Evolutionary conservation across 2,113 vertebrate species (phyloP), one percentile per base, ranked within the genome.

Genomic region (Corythaixoides concolor): DNA sequence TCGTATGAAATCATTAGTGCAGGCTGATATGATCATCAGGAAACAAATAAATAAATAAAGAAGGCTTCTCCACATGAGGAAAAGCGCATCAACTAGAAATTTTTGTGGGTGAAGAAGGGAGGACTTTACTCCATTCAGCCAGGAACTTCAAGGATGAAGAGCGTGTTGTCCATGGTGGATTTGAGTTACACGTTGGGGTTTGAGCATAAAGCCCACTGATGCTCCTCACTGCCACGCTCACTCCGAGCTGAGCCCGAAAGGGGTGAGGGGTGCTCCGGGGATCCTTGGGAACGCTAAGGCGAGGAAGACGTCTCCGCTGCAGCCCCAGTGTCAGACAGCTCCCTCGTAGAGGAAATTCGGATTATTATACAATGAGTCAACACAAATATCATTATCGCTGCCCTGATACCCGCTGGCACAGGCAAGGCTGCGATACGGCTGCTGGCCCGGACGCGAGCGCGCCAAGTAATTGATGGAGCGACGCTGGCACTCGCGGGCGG

Each of bases 1-100:
- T 95, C 84, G 43, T 58, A 89, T 33, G 75, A 96, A 97, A 91
- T 93, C 77, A 75, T 92, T 50, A 96, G 43, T 6, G 37, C 26
- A 12, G 35, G 35, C 70, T 72, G 86, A 83, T 93, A 85, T 23
- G 86, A 90, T 43, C 80, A 77, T 55, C 28, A 60, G 87, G 10
- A 60, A 63, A 12, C 58, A 67, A 72, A 50, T 32, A 89, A 63
- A 55, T 3, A 69, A 30, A 59, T 3, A 74, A 73, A 49, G 14
- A 81, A 82, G 47, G 19, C 21, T 62, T 56, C 30, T 67, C 21
- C 39, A 2, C 3, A 7, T 35, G 37, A 82, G 85, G 83, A 74
- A 87, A 63, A 84, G 50, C 10, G 39, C n/a, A 49, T 58, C 56
- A 33, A 2, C 23, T 12, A 15, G 15, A 86, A 90, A 18, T 69